These are phyloP conservation scores for Xestia sexstrigata DNA, from an alignment of 2,888 invertebrate genomes.

Conservation along the genomic window DNA sequence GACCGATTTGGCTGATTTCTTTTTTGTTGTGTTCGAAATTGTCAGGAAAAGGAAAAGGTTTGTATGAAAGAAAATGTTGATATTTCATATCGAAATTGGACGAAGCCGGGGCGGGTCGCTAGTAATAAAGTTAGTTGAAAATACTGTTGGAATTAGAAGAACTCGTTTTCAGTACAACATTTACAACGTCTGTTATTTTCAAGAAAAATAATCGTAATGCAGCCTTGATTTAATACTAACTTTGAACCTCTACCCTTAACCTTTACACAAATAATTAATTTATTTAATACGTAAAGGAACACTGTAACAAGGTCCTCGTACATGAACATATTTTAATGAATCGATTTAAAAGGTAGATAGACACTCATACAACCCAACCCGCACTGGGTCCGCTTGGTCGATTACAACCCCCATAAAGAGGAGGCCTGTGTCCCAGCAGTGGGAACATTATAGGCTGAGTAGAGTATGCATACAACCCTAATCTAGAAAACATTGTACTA, in stretches of 20 bases:
- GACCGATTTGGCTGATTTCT: too few relatives aligned
- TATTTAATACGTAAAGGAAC: too few relatives aligned
- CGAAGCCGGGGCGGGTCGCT: too few relatives aligned
- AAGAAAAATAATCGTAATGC: neutral
- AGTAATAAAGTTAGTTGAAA: neutral
- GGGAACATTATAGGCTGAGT: neutral
- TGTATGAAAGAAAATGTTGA: too few relatives aligned
- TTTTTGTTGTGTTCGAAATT: too few relatives aligned
- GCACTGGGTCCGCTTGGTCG: neutral
- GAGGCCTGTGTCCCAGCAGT: neutral
- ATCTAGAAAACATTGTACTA: conserved; percentile 5
- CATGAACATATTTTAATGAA: neutral
- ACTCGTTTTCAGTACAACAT: neutral
- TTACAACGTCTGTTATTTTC: too few relatives aligned
- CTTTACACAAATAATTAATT: neutral
- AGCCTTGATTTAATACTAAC: neutral
- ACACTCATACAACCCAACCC: neutral
- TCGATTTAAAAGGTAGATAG: neutral
- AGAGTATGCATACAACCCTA: neutral
- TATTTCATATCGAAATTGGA: too few relatives aligned
- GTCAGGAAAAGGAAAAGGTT: too few relatives aligned
- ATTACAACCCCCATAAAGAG: neutral
- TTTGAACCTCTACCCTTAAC: too few relatives aligned
- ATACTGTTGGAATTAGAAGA: neutral
- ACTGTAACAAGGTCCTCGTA: too few relatives aligned